Evolutionary conservation across 2,888 invertebrate genomes (phyloP).

Genomic region (Hylaea fasciaria): DNA sequence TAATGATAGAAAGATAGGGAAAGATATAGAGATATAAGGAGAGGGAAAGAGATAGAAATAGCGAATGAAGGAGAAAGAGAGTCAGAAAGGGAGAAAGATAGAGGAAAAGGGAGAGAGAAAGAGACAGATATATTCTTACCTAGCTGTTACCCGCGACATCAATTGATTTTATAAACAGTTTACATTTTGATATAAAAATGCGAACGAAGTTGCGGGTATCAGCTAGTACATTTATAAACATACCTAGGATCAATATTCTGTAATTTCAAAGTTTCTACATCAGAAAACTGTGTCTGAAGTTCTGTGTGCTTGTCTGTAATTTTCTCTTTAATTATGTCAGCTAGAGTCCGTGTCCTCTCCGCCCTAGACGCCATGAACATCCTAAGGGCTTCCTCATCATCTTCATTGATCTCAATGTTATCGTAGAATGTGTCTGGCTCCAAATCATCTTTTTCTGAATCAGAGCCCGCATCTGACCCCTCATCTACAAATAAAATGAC

Average conservation of each 20-base stretch:
- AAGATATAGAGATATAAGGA: too few species aligned
- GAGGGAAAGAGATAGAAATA: too few species aligned
- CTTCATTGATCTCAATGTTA: slow-evolving; percentile 91
- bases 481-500: slow-evolving; percentile 53
- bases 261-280: slow-evolving; percentile 89
- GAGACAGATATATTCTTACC: too few species aligned
- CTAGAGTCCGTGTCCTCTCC: slow-evolving; percentile 89
- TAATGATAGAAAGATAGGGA: too few species aligned
- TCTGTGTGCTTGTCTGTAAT: slow-evolving; percentile 97
- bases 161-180: too few species aligned
- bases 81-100: too few species aligned
- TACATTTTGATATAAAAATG: too few species aligned
- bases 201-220: too few species aligned
- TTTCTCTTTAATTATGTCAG: slow-evolving; percentile 96
- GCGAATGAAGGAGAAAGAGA: too few species aligned
- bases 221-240: neutral
- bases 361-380: slow-evolving; percentile 87
- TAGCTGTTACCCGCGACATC: too few species aligned
- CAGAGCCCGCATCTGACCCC: slow-evolving; percentile 75
- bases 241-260: slow-evolving; percentile 93
- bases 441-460: slow-evolving; percentile 81
- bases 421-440: slow-evolving; percentile 87
- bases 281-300: slow-evolving; percentile 93
- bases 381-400: slow-evolving; percentile 94
- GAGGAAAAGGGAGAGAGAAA: too few species aligned